phyloP scores from a whole-genome alignment of 2,113 vertebrate species.

The Charina bottae region DNA sequence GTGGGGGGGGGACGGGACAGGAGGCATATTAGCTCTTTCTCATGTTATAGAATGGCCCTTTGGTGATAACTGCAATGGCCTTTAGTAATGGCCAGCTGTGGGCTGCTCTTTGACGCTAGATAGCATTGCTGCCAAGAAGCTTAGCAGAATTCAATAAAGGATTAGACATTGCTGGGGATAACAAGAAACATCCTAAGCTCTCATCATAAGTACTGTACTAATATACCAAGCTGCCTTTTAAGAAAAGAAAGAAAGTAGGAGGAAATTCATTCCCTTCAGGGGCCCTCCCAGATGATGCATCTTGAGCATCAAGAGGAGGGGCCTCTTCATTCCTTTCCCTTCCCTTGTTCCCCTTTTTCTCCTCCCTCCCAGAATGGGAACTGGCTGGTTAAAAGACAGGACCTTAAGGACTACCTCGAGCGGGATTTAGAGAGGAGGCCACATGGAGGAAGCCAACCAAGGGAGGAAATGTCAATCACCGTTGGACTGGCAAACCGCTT shows the following conservation, averaged over 20 bases:
- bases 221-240: not conserved
- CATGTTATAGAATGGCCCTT: not conserved
- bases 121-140: slow-evolving; percentile 25
- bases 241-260: not conserved
- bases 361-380: no score
- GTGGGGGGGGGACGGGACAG: not conserved
- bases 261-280: not conserved
- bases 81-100: not conserved
- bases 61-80: not conserved
- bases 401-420: not conserved
- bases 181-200: slow-evolving; percentile 1
- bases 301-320: not conserved
- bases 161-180: slow-evolving; percentile 43
- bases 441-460: no score
- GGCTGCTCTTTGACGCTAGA: slow-evolving; percentile 32
- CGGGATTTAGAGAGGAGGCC: no score
- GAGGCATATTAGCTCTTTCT: not conserved
- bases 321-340: no score
- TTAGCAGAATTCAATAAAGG: slow-evolving; percentile 45
- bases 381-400: not conserved
- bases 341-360: not conserved
- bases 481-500: no score
- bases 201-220: slow-evolving; percentile 15
- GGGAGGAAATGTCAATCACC: no score
- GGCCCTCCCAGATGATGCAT: not conserved